Conservation (phyloP, 2,113 vertebrate species). For the Pluvialis apricaria region DNA sequence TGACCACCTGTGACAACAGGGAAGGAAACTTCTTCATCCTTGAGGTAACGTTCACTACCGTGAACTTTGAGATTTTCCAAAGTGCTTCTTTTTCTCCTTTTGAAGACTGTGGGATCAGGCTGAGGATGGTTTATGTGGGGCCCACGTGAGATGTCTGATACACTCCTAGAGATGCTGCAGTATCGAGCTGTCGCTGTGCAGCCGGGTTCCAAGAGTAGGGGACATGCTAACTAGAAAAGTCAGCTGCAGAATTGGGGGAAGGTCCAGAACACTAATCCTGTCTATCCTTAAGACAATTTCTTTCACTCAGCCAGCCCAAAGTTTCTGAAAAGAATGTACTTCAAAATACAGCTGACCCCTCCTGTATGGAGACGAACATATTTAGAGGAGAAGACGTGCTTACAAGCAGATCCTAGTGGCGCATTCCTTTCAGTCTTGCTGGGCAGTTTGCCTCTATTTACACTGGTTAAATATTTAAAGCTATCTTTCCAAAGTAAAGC, state of each 20-base stretch:
- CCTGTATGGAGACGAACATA: background rate
- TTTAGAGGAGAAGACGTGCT: background rate
- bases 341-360: background rate
- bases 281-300: background rate
- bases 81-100: background rate
- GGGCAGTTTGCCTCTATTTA: slow-evolving; percentile 33
- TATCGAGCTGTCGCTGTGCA: background rate
- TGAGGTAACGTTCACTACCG: background rate
- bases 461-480: slow-evolving; percentile 17
- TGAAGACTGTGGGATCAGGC: background rate
- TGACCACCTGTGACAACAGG: background rate
- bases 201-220: background rate
- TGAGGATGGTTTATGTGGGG: background rate
- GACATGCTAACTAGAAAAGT: background rate
- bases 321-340: background rate
- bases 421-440: background rate
- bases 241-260: background rate
- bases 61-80: background rate
- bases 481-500: slow-evolving; percentile 20
- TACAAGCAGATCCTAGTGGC: background rate
- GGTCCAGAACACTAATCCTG: background rate
- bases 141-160: accelerated
- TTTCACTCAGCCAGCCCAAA: background rate
- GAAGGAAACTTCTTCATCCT: background rate
- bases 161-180: background rate